These are phyloP conservation scores for Drosophila triauraria DNA, from an alignment of 1,140 invertebrate genomes.

Conservation along the genomic window DNA sequence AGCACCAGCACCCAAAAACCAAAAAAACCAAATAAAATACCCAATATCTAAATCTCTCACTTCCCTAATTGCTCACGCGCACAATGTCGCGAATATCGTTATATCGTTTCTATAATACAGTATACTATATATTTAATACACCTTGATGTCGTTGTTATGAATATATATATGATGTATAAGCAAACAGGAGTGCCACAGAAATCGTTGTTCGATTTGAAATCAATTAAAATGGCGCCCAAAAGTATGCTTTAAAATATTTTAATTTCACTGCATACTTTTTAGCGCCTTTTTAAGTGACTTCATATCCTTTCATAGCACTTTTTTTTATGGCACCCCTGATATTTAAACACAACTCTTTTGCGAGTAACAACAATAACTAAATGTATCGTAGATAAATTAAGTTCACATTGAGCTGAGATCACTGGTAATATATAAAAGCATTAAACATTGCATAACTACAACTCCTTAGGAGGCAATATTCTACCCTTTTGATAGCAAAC, in stretches of 20 bases:
- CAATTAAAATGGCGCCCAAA: not conserved
- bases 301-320: too few species aligned
- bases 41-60: not conserved
- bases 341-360: conserved; percentile 32
- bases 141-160: conserved; percentile 54
- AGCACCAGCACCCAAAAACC: conserved; percentile 32
- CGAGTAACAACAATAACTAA: conserved; percentile 55
- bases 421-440: conserved; percentile 22
- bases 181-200: conserved; percentile 11
- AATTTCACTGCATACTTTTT: not conserved
- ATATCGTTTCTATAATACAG: conserved; percentile 29
- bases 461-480: conserved; percentile 26
- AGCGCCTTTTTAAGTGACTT: not conserved
- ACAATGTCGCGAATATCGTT: conserved; percentile 46
- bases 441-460: conserved; percentile 1
- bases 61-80: conserved; percentile 27
- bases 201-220: not conserved
- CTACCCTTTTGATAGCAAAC: conserved; percentile 6
- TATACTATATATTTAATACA: conserved; percentile 46
- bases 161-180: conserved; percentile 37
- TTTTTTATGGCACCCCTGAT: not conserved
- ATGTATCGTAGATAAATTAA: conserved; percentile 53
- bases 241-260: not conserved
- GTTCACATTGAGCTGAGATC: conserved; percentile 41
- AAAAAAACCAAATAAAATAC: not conserved